Evolutionary conservation across 2,888 invertebrate genomes (phyloP), one percentile per base, ranked within the genome.

Genomic region (Mythimna ferrago): DNA sequence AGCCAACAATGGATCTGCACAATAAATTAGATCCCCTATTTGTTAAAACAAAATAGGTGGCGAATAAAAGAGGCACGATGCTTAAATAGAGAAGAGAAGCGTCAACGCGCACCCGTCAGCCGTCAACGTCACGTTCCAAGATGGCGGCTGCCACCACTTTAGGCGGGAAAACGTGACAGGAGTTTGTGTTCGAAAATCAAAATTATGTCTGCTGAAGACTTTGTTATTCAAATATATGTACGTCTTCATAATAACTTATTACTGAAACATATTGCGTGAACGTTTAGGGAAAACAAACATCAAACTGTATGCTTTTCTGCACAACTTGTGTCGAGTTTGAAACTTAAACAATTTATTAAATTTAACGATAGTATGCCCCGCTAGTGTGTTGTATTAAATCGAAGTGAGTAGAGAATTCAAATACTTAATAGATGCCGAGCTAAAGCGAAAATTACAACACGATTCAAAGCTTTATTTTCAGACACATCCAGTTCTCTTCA

Each of bases 101-200:
- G 90, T 92, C 93, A 93, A 92, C 90, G 90, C 82, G 88, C 87
- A 83, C 86, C 88, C 71, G 81, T 83, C 86, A 83, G 60, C 89
- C 89, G 89, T 90, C 92, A 90, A 90, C 91, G 89, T 92, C 93
- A 93, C 92, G 93, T 94, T 93, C 89, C 93, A 94, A 95, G 94
- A 95, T 95, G 94, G 95, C 94, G 89, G 85, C 87, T 87, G 89
- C 90, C 88, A 89, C 90, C 92, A 92, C 93, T 94, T 93, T 92
- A 87, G 88, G 90, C 90, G 92, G 90, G 91, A 93, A 86, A 92
- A 93, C 92, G 93, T 93, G 94, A 93, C 93, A 91, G 89, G 81
- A 90, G 90, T 88, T 89, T 82, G 84, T 84, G 86, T 86, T 88
- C 85, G 83, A 87, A 89, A 79, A 90, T 87, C 89, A 86, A 90